Base-by-base conservation (phyloP, 2,113 vertebrate species). In the Lagopus leucura region DNA sequence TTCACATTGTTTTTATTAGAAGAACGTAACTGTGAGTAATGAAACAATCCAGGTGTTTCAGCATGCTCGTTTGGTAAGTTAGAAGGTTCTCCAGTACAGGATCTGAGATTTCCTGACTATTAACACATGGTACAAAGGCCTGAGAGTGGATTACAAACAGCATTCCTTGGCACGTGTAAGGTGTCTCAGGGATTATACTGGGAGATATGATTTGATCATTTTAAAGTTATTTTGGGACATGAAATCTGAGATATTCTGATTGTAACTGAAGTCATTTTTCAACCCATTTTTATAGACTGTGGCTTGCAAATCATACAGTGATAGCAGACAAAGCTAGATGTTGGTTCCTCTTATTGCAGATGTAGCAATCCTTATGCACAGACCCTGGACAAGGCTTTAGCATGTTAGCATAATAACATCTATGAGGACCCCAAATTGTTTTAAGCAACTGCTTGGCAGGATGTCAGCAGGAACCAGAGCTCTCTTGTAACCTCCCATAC, bases 391-490 rank as follows among this genome's bases (percentile, higher is more conserved):
- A 66, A 6, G 72, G 40, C 74, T 73, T 78, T 79, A 42, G 15
- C 34, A 34, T 45, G 25, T 61, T 36, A 67, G n/a, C 36, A 65
- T 67, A 12, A 8, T 48, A 64, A 7, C 6, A 48, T 54, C 86
- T 83, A n/a, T n/a, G 22, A 61, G 58, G 69, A 72, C 40, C 19
- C 15, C 6, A 42, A 82, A 27, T 18, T 21, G 19, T 54, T 86
- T 65, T 78, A 50, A 78, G 65, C 55, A 86, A 1, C 32, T 81
- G 40, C 34, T 89, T 18, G 4, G 64, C 32, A 16, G 25, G 74
- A 55, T 38, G 38, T 47, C 0, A 0, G 9, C n/a, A 73, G 74
- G 54, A 82, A 50, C 27, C 48, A 57, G n/a, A 82, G n/a, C 36
- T 79, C 63, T 82, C 10, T n/a, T 78, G 4, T 50, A 52, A 14